Evolutionary conservation across 2,797 vertebrate species (phyloP).

Genomic region (Simalia tracyae): DNA sequence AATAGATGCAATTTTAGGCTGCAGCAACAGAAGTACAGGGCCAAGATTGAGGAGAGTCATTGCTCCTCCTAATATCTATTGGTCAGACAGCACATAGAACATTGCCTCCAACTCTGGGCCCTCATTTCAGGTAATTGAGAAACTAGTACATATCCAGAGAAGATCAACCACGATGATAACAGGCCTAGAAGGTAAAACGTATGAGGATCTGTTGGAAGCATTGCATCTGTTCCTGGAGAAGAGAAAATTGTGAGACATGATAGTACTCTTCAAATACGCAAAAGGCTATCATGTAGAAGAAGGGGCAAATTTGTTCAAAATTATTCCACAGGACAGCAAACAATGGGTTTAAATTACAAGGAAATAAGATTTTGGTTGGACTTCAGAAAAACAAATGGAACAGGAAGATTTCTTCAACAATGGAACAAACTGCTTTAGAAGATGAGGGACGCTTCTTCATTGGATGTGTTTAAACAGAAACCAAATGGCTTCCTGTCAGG

Average conservation of each 20-base stretch:
- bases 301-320: not conserved
- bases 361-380: not conserved
- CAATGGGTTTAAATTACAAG: not conserved
- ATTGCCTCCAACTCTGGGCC: not conserved
- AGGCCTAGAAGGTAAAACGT: not conserved
- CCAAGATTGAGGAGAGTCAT: not conserved
- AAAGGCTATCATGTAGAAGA: not conserved
- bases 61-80: not conserved
- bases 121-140: not conserved
- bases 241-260: not conserved
- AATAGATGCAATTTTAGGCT: not conserved
- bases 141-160: not conserved
- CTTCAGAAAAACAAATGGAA: not conserved
- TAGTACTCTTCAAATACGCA: not conserved
- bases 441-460: not conserved
- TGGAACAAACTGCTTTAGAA: not conserved
- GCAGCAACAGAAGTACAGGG: not conserved
- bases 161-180: not conserved
- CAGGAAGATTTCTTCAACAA: not conserved
- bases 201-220: not conserved
- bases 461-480: not conserved
- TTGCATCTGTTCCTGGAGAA: not conserved
- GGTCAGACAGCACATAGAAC: not conserved
- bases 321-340: not conserved
- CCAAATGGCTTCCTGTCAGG: not conserved